Evolutionary conservation across 2,888 invertebrate species (phyloP).

Genomic region (Crocallis elinguaria): DNA sequence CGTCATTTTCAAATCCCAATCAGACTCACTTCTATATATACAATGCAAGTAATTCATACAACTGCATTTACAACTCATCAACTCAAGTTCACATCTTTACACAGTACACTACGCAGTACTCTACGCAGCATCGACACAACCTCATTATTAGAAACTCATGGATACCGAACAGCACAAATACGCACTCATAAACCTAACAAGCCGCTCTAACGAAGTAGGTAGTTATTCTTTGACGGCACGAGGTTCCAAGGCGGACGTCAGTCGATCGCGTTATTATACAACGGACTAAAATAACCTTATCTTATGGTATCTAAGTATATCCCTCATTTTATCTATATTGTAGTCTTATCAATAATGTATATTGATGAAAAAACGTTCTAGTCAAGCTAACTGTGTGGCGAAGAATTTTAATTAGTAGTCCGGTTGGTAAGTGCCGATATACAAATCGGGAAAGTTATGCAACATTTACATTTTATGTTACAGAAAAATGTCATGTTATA

Average conservation of each 20-base stretch:
- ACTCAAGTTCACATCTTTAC: neutral
- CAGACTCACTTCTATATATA: too few relatives aligned
- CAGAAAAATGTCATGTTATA: neutral
- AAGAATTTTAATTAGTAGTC: slow-evolving; percentile 26
- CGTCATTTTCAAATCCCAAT: too few relatives aligned
- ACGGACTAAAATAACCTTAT: slow-evolving; percentile 30
- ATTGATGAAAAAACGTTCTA: slow-evolving; percentile 19
- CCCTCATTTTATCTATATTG: slow-evolving; percentile 1
- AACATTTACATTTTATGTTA: neutral
- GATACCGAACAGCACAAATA: slow-evolving; percentile 19
- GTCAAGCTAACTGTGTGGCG: slow-evolving; percentile 8
- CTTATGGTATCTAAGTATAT: slow-evolving; percentile 19
- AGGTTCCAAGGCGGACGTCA: slow-evolving; percentile 36
- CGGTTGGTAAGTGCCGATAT: slow-evolving; percentile 7
- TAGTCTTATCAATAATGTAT: slow-evolving; percentile 15
- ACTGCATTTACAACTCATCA: too few relatives aligned
- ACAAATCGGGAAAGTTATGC: slow-evolving; percentile 3
- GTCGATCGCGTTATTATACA: slow-evolving; percentile 64
- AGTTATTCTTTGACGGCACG: slow-evolving; percentile 48
- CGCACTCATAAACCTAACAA: slow-evolving; percentile 45
- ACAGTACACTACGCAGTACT: neutral
- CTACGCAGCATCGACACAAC: slow-evolving; percentile 18
- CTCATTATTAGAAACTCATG: slow-evolving; percentile 25
- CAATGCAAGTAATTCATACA: too few relatives aligned
- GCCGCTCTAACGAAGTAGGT: slow-evolving; percentile 42